Conservation (phyloP, 2,113 vertebrate genomes). For the Oryctolagus cuniculus region mOryCun1.1 NC_091443.1:56879001-56879500, state of each 20-base stretch:
- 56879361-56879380: neutral
- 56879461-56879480: neutral
- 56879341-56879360: neutral
- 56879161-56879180: neutral
- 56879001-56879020: neutral
- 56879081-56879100: neutral
- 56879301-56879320: neutral
- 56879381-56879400: neutral
- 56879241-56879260: neutral
- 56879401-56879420: constrained; percentile 16
- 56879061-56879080: neutral
- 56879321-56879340: neutral
- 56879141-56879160: neutral
- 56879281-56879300: neutral
- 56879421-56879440: neutral
- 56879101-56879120: neutral
- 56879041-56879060: neutral
- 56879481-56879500: neutral
- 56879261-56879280: neutral
- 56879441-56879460: neutral
- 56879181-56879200: neutral
- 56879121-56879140: neutral
- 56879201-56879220: neutral
- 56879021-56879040: neutral
- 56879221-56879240: neutral